Percentiles rank a stretch among this genome's conserved stretches.
Conservation (phyloP, 2,797 vertebrate genomes). For the Rhinatrema bivittatum region DNA sequence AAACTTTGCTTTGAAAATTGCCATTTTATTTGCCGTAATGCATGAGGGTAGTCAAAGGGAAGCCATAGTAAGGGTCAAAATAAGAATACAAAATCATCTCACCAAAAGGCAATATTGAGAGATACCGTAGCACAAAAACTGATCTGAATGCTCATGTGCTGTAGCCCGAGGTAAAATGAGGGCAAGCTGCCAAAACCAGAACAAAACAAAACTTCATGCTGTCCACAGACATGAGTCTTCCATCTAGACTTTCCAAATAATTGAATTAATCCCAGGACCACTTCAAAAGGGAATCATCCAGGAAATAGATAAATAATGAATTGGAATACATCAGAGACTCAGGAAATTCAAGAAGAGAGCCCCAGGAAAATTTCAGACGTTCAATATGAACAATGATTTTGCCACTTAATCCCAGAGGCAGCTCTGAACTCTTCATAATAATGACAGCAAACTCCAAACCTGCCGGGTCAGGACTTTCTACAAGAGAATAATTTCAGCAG, state of each 20-base stretch:
- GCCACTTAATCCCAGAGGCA: constrained; percentile 10
- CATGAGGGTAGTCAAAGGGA: too few relatives aligned
- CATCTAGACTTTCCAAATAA: constrained; percentile 20
- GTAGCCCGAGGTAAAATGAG: background rate
- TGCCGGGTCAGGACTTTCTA: too few relatives aligned
- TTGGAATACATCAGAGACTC: constrained; percentile 15
- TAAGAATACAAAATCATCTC: too few relatives aligned
- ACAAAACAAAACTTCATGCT: constrained; percentile 22
- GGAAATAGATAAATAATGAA: constrained; percentile 32
- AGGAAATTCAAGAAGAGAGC: constrained; percentile 6
- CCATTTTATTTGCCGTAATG: too few relatives aligned
- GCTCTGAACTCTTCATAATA: constrained; percentile 6
- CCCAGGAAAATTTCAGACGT: constrained; percentile 18
- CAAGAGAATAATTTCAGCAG: background rate
- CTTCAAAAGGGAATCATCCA: constrained; percentile 32
- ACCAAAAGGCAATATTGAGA: too few relatives aligned
- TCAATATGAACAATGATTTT: constrained; percentile 18
- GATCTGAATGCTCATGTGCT: too few relatives aligned
- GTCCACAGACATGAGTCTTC: background rate
- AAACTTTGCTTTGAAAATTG: too few relatives aligned
- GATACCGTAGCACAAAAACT: too few relatives aligned
- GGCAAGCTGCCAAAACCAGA: constrained; percentile 15
- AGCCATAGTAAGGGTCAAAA: too few relatives aligned
- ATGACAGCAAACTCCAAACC: too few relatives aligned
- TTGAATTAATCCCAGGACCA: constrained; percentile 13